Evolutionary conservation across 2,888 invertebrate genomes (phyloP).

Genomic region (Drosophila mercatorum): DNA sequence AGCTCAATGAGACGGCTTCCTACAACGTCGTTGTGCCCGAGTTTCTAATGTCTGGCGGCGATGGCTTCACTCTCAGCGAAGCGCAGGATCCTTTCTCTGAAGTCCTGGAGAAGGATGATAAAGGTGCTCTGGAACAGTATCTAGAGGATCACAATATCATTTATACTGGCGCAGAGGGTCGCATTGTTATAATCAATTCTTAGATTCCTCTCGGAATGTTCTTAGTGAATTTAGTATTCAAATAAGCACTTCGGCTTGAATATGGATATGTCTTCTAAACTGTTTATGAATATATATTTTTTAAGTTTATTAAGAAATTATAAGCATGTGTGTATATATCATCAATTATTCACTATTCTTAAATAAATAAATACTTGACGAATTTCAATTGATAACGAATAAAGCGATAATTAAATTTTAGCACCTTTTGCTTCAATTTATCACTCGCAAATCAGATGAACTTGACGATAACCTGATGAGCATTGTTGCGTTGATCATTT

Average conservation of each 20-base stretch:
- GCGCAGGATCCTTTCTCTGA: conserved; percentile 34
- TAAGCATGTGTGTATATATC: neutral
- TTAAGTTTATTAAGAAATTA: neutral
- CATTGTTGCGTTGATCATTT: neutral
- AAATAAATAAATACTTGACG: neutral
- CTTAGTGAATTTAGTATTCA: neutral
- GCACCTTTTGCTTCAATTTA: too few relatives aligned
- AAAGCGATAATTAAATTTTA: conserved; percentile 3
- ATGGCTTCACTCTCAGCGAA: conserved; percentile 85
- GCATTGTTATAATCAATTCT: conserved; percentile 84
- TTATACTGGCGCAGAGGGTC: conserved; percentile 88
- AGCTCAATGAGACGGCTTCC: conserved; percentile 85
- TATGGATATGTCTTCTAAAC: neutral
- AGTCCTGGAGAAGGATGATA: conserved; percentile 85
- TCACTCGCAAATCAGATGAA: neutral
- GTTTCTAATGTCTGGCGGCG: conserved; percentile 91
- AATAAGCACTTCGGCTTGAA: neutral
- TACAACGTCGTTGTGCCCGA: conserved; percentile 89
- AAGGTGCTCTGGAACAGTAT: conserved; percentile 86
- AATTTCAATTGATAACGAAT: neutral
- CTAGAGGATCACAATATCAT: conserved; percentile 87
- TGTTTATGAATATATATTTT: neutral
- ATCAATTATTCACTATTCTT: neutral
- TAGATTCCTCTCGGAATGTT: neutral
- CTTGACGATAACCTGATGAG: neutral